A percentile compares a stretch with the other conserved stretches of the same genome.
Evolutionary conservation across 2,797 vertebrate species (phyloP).

Genomic region (Schizopygopsis pylzovi): DNA sequence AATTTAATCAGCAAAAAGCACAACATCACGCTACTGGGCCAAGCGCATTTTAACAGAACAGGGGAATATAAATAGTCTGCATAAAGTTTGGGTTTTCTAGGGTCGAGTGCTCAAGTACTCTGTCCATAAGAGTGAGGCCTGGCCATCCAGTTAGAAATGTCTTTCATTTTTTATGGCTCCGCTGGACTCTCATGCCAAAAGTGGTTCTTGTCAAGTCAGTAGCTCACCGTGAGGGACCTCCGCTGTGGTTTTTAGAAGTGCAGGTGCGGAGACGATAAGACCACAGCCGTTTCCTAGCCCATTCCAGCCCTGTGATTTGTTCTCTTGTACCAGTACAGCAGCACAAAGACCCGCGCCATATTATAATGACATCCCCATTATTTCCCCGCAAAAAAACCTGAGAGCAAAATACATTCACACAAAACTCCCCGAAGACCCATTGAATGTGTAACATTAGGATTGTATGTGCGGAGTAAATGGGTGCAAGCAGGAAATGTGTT

Average conservation of each 20-base stretch:
- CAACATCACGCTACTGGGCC: neutral
- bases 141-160: conserved; percentile 56
- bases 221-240: conserved; percentile 50
- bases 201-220: conserved; percentile 60
- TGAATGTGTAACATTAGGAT: conserved; percentile 36
- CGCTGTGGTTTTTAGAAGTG: conserved; percentile 51
- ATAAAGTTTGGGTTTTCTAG: conserved; percentile 41
- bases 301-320: conserved; percentile 50
- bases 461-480: conserved; percentile 37
- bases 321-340: conserved; percentile 56
- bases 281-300: conserved; percentile 49
- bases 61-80: conserved; percentile 21
- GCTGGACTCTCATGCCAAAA: conserved; percentile 63
- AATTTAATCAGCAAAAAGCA: neutral
- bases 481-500: conserved; percentile 49
- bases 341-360: conserved; percentile 54
- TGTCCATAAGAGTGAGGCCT: conserved; percentile 49
- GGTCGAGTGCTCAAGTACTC: conserved; percentile 40
- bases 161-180: conserved; percentile 64
- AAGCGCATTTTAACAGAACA: neutral
- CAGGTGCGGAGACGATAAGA: conserved; percentile 58
- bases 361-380: conserved; percentile 57
- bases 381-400: conserved; percentile 38
- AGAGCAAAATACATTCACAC: conserved; percentile 39
- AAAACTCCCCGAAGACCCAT: conserved; percentile 45